phyloP scores from a whole-genome alignment of 2,888 invertebrate species.

The Rhimphoctona megacephalus region DNA sequence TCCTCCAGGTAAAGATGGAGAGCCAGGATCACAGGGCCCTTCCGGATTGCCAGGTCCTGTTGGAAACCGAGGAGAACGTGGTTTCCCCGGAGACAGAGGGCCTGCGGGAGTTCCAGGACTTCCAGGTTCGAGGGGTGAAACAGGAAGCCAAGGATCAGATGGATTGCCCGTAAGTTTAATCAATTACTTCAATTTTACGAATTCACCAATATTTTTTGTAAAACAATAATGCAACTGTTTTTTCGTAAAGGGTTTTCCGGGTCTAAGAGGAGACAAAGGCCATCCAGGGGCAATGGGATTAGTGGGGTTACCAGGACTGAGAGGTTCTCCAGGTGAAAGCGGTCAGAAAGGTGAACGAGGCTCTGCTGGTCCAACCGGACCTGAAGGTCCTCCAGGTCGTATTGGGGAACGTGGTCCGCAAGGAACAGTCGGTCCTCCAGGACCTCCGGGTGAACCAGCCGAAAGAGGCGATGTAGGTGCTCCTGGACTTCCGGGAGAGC shows the following conservation, averaged over 20 bases:
- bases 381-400: slow-evolving; percentile 91
- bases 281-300: slow-evolving; percentile 90
- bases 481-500: slow-evolving; percentile 90
- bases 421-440: slow-evolving; percentile 91
- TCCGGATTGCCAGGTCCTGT: slow-evolving; percentile 86
- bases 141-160: slow-evolving; percentile 89
- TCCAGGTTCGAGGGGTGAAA: slow-evolving; percentile 88
- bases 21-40: slow-evolving; percentile 89
- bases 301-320: slow-evolving; percentile 89
- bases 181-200: not conserved
- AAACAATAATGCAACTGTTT: not conserved
- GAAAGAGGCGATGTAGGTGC: slow-evolving; percentile 92
- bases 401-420: slow-evolving; percentile 92
- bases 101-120: slow-evolving; percentile 89
- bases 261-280: slow-evolving; percentile 90
- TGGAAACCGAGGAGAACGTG: slow-evolving; percentile 88
- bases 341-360: slow-evolving; percentile 93
- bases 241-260: slow-evolving; percentile 87
- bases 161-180: slow-evolving; percentile 87
- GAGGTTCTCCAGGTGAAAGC: slow-evolving; percentile 88
- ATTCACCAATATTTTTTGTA: slow-evolving; percentile 18
- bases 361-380: slow-evolving; percentile 89
- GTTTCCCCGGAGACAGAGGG: slow-evolving; percentile 92
- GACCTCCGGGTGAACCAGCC: slow-evolving; percentile 93
- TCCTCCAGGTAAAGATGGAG: slow-evolving; percentile 92